Evolutionary conservation across 2,888 invertebrate species (phyloP).

Genomic region (Thymelicus acteon): DNA sequence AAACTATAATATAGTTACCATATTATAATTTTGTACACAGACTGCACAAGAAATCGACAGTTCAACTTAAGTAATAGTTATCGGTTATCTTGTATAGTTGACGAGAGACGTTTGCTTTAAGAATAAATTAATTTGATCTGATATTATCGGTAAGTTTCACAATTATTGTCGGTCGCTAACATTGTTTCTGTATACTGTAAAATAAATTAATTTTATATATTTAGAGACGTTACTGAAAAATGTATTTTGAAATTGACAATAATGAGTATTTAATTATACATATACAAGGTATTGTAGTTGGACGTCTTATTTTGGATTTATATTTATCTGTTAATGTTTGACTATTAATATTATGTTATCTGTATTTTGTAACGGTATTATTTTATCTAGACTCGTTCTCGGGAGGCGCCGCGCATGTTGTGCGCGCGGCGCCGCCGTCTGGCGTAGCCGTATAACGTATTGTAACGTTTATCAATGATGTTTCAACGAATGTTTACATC

Average conservation of each 20-base stretch:
- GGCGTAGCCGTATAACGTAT: slow-evolving; percentile 41
- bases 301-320: slow-evolving; percentile 73
- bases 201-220: slow-evolving; percentile 49
- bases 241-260: slow-evolving; percentile 80
- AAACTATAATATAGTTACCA: slow-evolving; percentile 51
- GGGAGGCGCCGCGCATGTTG: slow-evolving; percentile 58
- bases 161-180: slow-evolving; percentile 49
- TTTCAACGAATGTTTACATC: slow-evolving; percentile 80
- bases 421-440: slow-evolving; percentile 47
- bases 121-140: slow-evolving; percentile 59
- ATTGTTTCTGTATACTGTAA: slow-evolving; percentile 49
- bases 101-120: slow-evolving; percentile 44
- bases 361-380: slow-evolving; percentile 79
- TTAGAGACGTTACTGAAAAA: slow-evolving; percentile 53
- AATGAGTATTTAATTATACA: slow-evolving; percentile 78
- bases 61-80: slow-evolving; percentile 52
- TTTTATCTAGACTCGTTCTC: slow-evolving; percentile 67
- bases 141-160: slow-evolving; percentile 46
- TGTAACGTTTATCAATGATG: slow-evolving; percentile 49
- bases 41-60: slow-evolving; percentile 65
- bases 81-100: slow-evolving; percentile 2
- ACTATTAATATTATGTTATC: slow-evolving; percentile 56
- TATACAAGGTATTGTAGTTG: slow-evolving; percentile 55
- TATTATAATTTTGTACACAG: slow-evolving; percentile 41
- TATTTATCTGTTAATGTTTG: slow-evolving; percentile 80